These are phyloP conservation scores for Pogonocherus hispidulus DNA, from an alignment of 2,888 invertebrate species.

Conservation along the genomic window DNA sequence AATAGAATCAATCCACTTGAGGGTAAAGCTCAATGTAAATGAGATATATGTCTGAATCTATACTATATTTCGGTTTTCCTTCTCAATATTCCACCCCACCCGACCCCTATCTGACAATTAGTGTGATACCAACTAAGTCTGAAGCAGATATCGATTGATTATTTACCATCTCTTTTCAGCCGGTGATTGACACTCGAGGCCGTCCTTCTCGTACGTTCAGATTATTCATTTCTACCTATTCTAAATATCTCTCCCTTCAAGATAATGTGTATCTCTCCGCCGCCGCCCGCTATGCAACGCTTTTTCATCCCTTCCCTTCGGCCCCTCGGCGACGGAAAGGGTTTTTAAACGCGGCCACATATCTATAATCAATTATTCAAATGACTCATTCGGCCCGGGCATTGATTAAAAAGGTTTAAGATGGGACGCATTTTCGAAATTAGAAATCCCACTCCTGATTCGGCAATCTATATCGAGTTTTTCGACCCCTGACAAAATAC, in stretches of 20 bases:
- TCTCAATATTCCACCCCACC: constrained; percentile 52
- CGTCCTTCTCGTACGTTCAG: constrained; percentile 60
- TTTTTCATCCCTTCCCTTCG: constrained; percentile 42
- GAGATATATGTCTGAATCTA: constrained; percentile 45
- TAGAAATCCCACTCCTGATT: constrained; percentile 44
- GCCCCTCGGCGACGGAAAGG: constrained; percentile 48
- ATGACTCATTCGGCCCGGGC: constrained; percentile 56
- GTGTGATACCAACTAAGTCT: constrained; percentile 68
- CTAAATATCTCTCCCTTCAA: constrained; percentile 51
- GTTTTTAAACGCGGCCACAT: constrained; percentile 58
- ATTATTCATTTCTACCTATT: constrained; percentile 54
- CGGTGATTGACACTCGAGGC: constrained; percentile 61
- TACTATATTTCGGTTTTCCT: constrained; percentile 57
- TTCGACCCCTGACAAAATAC: not conserved
- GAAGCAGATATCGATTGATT: constrained; percentile 68
- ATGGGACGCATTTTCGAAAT: constrained; percentile 44
- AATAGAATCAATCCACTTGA: constrained; percentile 49
- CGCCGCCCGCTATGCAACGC: constrained; percentile 46
- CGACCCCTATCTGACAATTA: constrained; percentile 61
- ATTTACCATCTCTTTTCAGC: constrained; percentile 56
- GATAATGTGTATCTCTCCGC: constrained; percentile 51
- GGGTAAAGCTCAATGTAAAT: constrained; percentile 47
- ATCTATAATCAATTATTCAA: constrained; percentile 61
- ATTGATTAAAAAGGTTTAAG: constrained; percentile 53
- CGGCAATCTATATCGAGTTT: not conserved